These are phyloP conservation scores for Australoheros facetus DNA, from an alignment of 2,797 vertebrate species.

Conservation along the genomic window DNA sequence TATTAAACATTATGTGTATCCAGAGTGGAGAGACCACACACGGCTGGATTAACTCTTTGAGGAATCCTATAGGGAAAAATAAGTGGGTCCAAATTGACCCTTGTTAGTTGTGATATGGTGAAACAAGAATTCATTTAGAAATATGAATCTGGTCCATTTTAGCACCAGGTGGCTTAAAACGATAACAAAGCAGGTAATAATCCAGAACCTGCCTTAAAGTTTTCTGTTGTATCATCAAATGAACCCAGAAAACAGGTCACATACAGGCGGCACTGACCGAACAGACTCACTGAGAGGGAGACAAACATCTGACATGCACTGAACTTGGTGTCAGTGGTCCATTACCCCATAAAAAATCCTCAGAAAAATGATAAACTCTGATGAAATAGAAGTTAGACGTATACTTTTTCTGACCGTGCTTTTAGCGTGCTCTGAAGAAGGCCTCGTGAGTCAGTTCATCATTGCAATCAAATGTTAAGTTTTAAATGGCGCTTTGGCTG, in stretches of 20 bases:
- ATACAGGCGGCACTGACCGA: not conserved
- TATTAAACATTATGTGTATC: not conserved
- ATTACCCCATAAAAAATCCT: not conserved
- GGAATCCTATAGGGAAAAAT: not conserved
- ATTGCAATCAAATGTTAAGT: not conserved
- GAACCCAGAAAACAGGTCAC: not conserved
- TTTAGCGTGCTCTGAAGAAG: not conserved
- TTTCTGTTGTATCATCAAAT: not conserved
- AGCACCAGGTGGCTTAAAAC: not conserved
- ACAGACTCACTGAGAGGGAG: not conserved
- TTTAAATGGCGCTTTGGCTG: no score
- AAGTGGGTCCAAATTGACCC: not conserved
- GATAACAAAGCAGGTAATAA: not conserved
- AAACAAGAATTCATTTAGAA: not conserved
- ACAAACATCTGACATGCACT: not conserved
- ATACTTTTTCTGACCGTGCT: not conserved
- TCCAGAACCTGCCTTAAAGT: not conserved
- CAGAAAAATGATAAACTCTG: not conserved
- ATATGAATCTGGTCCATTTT: no score
- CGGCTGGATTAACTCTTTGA: not conserved
- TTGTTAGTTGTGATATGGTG: not conserved
- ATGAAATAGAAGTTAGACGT: not conserved
- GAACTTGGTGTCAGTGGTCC: not conserved
- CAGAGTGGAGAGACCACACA: conserved; percentile 41
- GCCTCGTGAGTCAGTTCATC: not conserved